Percentiles rank a stretch among this genome's conserved stretches.
phyloP scores from a whole-genome alignment of 1,140 invertebrate genomes.

The Callitettix versicolor region DNA sequence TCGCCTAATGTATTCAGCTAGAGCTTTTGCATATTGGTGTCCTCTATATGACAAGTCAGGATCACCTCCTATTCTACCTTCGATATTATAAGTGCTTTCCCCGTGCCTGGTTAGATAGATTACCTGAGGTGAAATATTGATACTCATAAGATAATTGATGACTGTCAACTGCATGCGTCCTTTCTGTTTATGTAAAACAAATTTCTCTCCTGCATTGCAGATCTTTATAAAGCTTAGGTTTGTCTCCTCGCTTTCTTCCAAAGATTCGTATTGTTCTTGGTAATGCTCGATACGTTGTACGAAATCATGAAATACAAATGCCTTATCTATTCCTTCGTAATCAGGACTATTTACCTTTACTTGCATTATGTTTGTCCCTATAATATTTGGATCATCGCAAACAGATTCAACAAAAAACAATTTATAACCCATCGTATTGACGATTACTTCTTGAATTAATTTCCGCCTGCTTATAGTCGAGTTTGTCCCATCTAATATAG shows the following conservation, averaged over 20 bases:
- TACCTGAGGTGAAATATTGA: constrained; percentile 93
- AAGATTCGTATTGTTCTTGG: constrained; percentile 80
- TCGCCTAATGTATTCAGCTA: constrained; percentile 75
- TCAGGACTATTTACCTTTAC: constrained; percentile 99
- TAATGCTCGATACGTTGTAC: constrained; percentile 92
- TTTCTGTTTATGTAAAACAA: constrained; percentile 87
- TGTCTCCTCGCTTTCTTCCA: constrained; percentile 71
- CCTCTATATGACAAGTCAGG: constrained; percentile 76
- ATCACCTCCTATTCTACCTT: constrained; percentile 92
- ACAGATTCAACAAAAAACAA: constrained; percentile 97
- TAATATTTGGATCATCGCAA: constrained; percentile 91
- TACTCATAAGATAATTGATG: constrained; percentile 99
- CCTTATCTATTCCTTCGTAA: constrained; percentile 88
- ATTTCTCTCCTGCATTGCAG: constrained; percentile 90
- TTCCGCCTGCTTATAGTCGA: constrained; percentile 82
- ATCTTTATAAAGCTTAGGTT: constrained; percentile 92
- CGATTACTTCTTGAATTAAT: constrained; percentile 81
- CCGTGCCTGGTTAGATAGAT: constrained; percentile 98
- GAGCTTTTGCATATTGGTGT: constrained; percentile 64
- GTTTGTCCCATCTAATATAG: constrained; percentile 98
- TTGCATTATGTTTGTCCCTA: constrained; percentile 96
- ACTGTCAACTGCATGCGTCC: constrained; percentile 96
- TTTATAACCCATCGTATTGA: constrained; percentile 86
- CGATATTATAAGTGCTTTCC: constrained; percentile 90
- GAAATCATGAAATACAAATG: constrained; percentile 88